phyloP scores from a whole-genome alignment of 2,797 vertebrate species.

The Gallinago stenura region DNA sequence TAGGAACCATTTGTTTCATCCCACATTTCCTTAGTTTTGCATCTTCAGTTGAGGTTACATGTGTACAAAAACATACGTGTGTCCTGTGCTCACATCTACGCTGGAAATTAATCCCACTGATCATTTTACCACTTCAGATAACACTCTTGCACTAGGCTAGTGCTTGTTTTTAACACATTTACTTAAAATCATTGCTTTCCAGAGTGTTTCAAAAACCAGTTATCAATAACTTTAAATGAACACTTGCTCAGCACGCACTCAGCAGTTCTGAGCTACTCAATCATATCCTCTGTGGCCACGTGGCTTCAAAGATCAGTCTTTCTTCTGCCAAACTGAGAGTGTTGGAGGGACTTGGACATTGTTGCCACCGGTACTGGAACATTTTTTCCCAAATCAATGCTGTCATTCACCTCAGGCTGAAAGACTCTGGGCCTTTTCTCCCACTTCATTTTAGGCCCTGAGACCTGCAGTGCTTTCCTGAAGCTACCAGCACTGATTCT shows the following conservation, averaged over 20 bases:
- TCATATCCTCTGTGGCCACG: background rate
- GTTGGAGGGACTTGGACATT: background rate
- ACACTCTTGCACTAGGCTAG: background rate
- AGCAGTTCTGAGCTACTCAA: background rate
- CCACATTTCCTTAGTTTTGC: background rate
- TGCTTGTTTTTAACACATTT: background rate
- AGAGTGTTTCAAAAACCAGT: background rate
- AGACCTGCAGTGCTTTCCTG: background rate
- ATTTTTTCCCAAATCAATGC: background rate
- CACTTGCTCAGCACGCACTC: accelerated
- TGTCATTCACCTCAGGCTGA: background rate
- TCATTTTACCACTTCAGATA: background rate
- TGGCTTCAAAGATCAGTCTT: background rate
- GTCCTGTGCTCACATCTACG: accelerated
- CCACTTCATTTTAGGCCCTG: background rate
- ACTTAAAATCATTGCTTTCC: background rate
- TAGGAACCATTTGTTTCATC: background rate
- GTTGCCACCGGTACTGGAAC: background rate
- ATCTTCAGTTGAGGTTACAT: background rate
- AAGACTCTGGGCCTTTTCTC: background rate
- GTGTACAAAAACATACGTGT: background rate
- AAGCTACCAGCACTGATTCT: background rate
- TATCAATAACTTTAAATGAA: background rate
- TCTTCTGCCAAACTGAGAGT: background rate
- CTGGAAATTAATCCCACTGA: background rate